Base-by-base conservation (phyloP, 2,888 invertebrate species). In the Mellilla xanthometata region DNA sequence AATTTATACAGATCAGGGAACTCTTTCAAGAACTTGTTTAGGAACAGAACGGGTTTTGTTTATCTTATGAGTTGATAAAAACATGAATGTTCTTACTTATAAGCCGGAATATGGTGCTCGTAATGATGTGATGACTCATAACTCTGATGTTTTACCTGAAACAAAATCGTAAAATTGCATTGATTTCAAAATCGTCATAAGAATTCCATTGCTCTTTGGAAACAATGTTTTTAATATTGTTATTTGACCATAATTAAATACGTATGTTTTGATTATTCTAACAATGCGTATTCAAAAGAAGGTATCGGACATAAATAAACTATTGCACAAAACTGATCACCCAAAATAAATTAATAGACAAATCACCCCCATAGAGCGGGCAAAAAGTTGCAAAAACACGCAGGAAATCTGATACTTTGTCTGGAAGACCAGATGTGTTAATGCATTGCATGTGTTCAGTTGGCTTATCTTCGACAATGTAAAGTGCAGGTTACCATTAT, bases 401-500 rank as follows among this genome's bases (percentile, higher is more conserved):
- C 15, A 24, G 60, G 81, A 73, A 79, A 82, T 68, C 58, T 49
- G 76, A 81, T 81, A 76, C 69, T 71, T 74, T 74, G 74, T 27
- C 12, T 40, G 63, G 60, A 40, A 38, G 40, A 47, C 72, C 80
- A 76, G 72, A 76, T 79, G 80, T 68, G 69, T 71, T 78, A 76
- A 77, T 78, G 76, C 71, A 65, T 45, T 65, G 62, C 80, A 80
- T 74, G 60, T 79, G 80, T 76, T 72, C 29, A 26, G 29, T 34
- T 19, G 30, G 61, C 61, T 74, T 67, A 72, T 77, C 74, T 75
- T 65, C 44, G 32, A 56, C 60, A 62, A 49, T 56, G 52, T 57
- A 60, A 55, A 68, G 66, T 66, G 60, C 64, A 54, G 55, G 57
- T 61, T 62, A 49, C 52, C 54, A 62, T 63, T 59, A 57, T 52